A percentile compares a stretch with the other conserved stretches of the same genome.
Evolutionary conservation across 2,888 invertebrate genomes (phyloP).

Genomic region (Lasioglossum pauxillum): DNA sequence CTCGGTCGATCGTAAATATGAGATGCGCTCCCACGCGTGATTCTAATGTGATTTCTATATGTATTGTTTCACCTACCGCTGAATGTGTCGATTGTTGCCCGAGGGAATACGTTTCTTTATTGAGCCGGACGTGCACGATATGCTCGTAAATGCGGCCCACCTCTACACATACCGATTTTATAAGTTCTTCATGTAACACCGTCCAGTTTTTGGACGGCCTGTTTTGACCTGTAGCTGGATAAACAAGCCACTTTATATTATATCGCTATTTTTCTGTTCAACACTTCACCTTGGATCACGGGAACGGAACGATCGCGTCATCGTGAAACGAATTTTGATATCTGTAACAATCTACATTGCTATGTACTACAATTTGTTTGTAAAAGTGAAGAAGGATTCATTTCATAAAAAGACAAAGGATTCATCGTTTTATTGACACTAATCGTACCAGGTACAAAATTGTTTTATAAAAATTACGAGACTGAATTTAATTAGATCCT

Average conservation of each 20-base stretch:
- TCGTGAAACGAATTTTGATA: not conserved
- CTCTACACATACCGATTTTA: slow-evolving; percentile 29
- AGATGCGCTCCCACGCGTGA: slow-evolving; percentile 67
- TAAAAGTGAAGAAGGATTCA: too few species aligned
- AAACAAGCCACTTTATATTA: not conserved
- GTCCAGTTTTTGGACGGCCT: slow-evolving; percentile 1
- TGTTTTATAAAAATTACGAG: too few species aligned
- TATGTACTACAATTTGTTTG: too few species aligned
- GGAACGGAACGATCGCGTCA: not conserved
- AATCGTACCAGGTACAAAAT: too few species aligned
- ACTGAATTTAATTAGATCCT: too few species aligned
- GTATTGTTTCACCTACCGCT: slow-evolving; percentile 53
- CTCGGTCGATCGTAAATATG: slow-evolving; percentile 62
- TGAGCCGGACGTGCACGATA: slow-evolving; percentile 26
- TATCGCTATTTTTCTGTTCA: not conserved
- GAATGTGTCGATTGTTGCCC: slow-evolving; percentile 41
- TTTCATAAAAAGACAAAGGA: too few species aligned
- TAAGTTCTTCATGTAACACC: slow-evolving; percentile 9
- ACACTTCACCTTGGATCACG: not conserved
- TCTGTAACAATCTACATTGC: not conserved
- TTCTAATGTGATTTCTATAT: slow-evolving; percentile 60
- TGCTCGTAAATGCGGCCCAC: slow-evolving; percentile 51
- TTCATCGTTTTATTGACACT: too few species aligned
- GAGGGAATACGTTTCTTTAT: slow-evolving; percentile 52
- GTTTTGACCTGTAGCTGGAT: not conserved